A percentile compares a stretch with the other conserved stretches of the same genome.
Evolutionary conservation across 2,888 invertebrate species (phyloP).

Genomic region (Cryptophagus acutangulus): DNA sequence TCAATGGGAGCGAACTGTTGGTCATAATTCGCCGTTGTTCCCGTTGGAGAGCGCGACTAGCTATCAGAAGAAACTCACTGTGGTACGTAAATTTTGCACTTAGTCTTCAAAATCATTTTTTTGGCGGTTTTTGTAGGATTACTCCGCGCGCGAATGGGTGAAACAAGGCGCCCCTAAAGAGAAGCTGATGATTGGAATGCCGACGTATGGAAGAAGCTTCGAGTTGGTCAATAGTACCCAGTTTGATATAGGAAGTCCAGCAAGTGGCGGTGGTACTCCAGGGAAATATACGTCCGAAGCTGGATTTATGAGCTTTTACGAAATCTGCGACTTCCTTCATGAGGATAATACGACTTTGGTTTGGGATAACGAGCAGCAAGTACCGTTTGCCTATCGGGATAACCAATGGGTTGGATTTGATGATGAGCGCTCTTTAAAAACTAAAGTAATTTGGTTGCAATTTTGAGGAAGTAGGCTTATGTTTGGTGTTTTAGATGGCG

Average conservation of each 20-base stretch:
- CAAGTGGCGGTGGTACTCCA: constrained; percentile 78
- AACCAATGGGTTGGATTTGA: constrained; percentile 96
- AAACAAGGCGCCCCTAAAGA: constrained; percentile 90
- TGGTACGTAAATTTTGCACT: constrained; percentile 55
- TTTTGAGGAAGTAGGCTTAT: neutral
- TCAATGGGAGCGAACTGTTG: constrained; percentile 89
- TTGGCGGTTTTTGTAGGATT: constrained; percentile 57
- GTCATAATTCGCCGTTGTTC: constrained; percentile 87
- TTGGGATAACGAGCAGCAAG: constrained; percentile 95
- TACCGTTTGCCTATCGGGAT: constrained; percentile 86
- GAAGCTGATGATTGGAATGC: constrained; percentile 92
- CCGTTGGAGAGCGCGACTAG: constrained; percentile 84
- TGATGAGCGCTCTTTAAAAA: constrained; percentile 84
- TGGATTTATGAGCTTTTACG: constrained; percentile 93
- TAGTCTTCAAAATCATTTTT: neutral
- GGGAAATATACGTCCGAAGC: constrained; percentile 90
- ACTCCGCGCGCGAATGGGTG: constrained; percentile 87
- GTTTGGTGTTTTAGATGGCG: constrained; percentile 60
- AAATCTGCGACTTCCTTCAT: constrained; percentile 87
- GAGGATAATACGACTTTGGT: constrained; percentile 87
- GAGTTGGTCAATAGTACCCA: constrained; percentile 79
- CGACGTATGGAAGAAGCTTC: constrained; percentile 89
- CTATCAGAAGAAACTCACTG: constrained; percentile 89
- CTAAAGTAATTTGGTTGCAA: constrained; percentile 60
- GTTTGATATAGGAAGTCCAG: constrained; percentile 89